Conservation (phyloP, 2,888 invertebrate species). For the Sarcophaga caerulescens region DNA sequence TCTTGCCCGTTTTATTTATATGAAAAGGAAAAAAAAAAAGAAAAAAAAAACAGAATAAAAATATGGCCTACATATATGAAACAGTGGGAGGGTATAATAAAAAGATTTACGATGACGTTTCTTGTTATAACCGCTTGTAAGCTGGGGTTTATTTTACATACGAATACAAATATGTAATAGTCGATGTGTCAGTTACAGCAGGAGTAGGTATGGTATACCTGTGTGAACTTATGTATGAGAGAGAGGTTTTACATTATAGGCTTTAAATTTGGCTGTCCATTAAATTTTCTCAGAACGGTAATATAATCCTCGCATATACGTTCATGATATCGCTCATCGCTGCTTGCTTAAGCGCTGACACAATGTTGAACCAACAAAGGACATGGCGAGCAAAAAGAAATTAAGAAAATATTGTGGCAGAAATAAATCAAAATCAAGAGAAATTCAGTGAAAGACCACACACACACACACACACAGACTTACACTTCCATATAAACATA, state of each 20-base stretch:
- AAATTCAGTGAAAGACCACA: background rate
- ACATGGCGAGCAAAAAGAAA: background rate
- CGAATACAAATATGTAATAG: background rate
- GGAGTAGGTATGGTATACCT: no score
- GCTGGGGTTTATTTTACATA: slow-evolving; percentile 9
- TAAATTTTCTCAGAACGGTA: slow-evolving; percentile 4
- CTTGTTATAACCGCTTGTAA: slow-evolving; percentile 41
- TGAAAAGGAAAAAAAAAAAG: background rate
- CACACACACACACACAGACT: background rate
- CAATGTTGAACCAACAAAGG: background rate
- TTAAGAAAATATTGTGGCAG: background rate
- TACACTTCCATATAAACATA: background rate
- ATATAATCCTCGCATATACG: slow-evolving; percentile 4
- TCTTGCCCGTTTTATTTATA: background rate
- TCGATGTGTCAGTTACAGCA: background rate
- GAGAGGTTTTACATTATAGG: no score
- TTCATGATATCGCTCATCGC: no score
- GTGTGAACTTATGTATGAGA: no score
- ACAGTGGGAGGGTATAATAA: background rate
- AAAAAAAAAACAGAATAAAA: slow-evolving; percentile 19
- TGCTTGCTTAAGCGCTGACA: background rate
- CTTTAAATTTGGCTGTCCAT: background rate
- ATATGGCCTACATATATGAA: background rate
- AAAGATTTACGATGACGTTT: slow-evolving; percentile 46
- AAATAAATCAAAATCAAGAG: slow-evolving; percentile 43